A percentile compares a stretch with the other conserved stretches of the same genome.
phyloP scores from a whole-genome alignment of 2,797 vertebrate species.

The Semaprochilodus insignis region DNA sequence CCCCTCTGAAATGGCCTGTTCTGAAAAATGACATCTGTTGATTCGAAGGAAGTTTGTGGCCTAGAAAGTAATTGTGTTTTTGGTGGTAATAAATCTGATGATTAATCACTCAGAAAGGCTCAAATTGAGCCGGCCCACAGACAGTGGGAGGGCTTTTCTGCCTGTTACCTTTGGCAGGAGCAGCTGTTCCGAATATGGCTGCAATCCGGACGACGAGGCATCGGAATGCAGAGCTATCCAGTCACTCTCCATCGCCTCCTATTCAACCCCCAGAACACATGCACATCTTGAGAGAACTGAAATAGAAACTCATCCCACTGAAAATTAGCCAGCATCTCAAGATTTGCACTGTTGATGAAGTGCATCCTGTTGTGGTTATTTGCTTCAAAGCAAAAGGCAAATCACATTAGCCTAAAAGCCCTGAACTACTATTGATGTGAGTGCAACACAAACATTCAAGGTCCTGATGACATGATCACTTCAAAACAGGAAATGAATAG shows the following conservation, averaged over 20 bases:
- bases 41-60: constrained; percentile 82
- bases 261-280: constrained; percentile 60
- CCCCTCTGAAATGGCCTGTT: constrained; percentile 85
- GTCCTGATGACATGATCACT: constrained; percentile 16
- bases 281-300: constrained; percentile 23
- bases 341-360: constrained; percentile 38
- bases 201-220: constrained; percentile 73
- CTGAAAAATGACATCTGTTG: constrained; percentile 91
- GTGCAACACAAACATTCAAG: constrained; percentile 24
- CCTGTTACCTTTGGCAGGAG: constrained; percentile 86
- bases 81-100: constrained; percentile 84
- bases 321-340: constrained; percentile 4
- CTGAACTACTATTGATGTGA: constrained; percentile 19
- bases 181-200: constrained; percentile 71
- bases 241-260: constrained; percentile 82
- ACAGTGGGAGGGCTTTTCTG: constrained; percentile 68
- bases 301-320: constrained; percentile 14
- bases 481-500: constrained; percentile 25
- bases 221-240: constrained; percentile 78
- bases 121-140: constrained; percentile 74
- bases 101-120: constrained; percentile 84
- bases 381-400: constrained; percentile 46
- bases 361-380: constrained; percentile 34
- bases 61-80: constrained; percentile 88
- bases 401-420: constrained; percentile 44